Evolutionary conservation across 1,140 invertebrate genomes (phyloP).

Genomic region (Zaprionus gabonicus): DNA sequence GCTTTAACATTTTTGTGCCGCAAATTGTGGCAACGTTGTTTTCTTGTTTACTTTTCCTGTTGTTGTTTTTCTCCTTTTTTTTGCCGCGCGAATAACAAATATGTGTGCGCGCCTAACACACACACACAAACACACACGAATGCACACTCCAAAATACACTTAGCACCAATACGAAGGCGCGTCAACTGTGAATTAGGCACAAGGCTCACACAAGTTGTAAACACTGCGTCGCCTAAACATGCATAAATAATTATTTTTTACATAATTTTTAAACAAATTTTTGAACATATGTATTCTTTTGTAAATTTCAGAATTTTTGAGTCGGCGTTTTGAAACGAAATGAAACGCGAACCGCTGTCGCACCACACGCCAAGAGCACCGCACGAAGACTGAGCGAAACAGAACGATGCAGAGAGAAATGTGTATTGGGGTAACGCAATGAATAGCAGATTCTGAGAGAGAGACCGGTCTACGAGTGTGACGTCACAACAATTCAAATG

Average conservation of each 20-base stretch:
- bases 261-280: constrained; percentile 32
- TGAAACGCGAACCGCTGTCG: not conserved
- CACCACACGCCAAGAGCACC: constrained; percentile 42
- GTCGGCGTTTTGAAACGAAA: constrained; percentile 25
- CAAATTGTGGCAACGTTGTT: constrained; percentile 43
- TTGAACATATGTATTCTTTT: constrained; percentile 31
- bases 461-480: not conserved
- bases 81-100: constrained; percentile 54
- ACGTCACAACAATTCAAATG: not conserved
- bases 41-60: constrained; percentile 46
- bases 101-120: constrained; percentile 20
- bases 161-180: constrained; percentile 33
- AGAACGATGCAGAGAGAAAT: constrained; percentile 15
- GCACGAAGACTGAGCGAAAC: constrained; percentile 44
- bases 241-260: constrained; percentile 41
- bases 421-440: constrained; percentile 13
- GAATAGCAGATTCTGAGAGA: constrained; percentile 23
- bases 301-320: constrained; percentile 29
- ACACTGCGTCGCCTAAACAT: constrained; percentile 21
- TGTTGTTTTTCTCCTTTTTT: constrained; percentile 18
- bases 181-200: constrained; percentile 38
- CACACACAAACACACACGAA: not conserved
- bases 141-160: constrained; percentile 15
- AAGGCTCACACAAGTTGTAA: constrained; percentile 42
- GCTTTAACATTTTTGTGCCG: constrained; percentile 47